Conservation (phyloP, 1,140 invertebrate genomes). For the Caenorhabditis briggsae region DNA sequence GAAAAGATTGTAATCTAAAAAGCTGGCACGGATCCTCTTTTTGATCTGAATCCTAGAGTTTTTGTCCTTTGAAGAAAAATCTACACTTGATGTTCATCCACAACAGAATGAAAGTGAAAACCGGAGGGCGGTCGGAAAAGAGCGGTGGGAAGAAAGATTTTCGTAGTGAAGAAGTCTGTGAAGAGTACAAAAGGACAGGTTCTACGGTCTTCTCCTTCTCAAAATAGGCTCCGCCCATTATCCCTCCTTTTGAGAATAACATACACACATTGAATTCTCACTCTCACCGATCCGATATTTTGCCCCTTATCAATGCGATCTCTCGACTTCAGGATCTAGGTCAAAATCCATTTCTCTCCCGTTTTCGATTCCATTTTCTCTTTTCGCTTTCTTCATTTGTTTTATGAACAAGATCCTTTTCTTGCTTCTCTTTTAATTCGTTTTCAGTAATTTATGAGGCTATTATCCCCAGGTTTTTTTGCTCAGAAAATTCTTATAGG, state of each 20-base stretch:
- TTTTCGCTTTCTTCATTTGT: constrained; percentile 20
- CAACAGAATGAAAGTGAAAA: constrained; percentile 22
- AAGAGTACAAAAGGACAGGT: constrained; percentile 54
- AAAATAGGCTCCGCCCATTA: background rate
- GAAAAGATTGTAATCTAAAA: background rate
- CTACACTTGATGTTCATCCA: constrained; percentile 8
- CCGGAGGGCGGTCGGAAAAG: background rate
- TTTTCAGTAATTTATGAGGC: background rate
- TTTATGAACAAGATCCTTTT: background rate
- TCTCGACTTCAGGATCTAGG: constrained; percentile 17
- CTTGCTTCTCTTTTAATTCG: background rate
- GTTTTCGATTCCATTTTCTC: background rate
- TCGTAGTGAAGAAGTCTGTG: background rate
- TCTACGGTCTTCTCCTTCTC: background rate
- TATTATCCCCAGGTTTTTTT: background rate
- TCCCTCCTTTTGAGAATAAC: background rate
- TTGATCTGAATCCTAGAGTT: constrained; percentile 21
- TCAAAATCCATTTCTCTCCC: constrained; percentile 45
- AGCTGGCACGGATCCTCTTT: background rate
- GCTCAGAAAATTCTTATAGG: background rate
- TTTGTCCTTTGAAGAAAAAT: constrained; percentile 24
- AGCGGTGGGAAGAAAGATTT: background rate
- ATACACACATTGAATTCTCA: background rate
- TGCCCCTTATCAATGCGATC: constrained; percentile 41
- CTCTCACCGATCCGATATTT: background rate